A percentile compares a stretch with the other conserved stretches of the same genome.
These are phyloP conservation scores for Rhinolophus ferrumequinum DNA, from an alignment of 2,113 vertebrate species.

Conservation along the genomic window DNA sequence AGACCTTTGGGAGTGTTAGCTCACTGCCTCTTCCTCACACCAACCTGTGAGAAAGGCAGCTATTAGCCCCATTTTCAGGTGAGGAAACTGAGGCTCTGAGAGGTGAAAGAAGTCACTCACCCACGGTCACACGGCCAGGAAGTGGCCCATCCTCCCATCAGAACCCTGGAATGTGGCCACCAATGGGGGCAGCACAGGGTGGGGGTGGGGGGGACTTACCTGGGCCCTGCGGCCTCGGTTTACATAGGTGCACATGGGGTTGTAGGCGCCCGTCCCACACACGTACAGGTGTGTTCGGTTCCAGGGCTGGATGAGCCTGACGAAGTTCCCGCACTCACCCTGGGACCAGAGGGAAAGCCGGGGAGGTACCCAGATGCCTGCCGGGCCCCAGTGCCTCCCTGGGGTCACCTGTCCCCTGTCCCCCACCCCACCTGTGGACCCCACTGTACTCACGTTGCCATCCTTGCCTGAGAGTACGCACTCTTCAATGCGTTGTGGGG, in stretches of 20 bases:
- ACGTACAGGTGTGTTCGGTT: slow-evolving; percentile 99
- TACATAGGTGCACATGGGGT: slow-evolving; percentile 97
- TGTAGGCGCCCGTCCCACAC: slow-evolving; percentile 98
- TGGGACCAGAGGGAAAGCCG: slow-evolving; percentile 80
- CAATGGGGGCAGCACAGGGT: not conserved
- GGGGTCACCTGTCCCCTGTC: fast-evolving
- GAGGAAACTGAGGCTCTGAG: not conserved
- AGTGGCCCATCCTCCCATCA: slow-evolving; percentile 20
- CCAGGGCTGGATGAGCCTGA: slow-evolving; percentile 98
- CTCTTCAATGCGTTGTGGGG: slow-evolving; percentile 95
- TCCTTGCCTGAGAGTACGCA: slow-evolving; percentile 98
- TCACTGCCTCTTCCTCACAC: slow-evolving; percentile 50
- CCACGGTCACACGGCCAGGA: slow-evolving; percentile 39
- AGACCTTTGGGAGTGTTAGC: not conserved
- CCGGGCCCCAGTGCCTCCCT: not conserved
- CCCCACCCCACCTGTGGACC: fast-evolving
- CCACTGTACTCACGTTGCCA: slow-evolving; percentile 92
- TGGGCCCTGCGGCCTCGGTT: slow-evolving; percentile 97
- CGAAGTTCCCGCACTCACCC: slow-evolving; percentile 99
- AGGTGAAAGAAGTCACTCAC: slow-evolving; percentile 50
- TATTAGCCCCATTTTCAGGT: not conserved
- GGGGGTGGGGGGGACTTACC: slow-evolving; percentile 85
- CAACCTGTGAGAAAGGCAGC: slow-evolving; percentile 65
- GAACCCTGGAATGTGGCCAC: slow-evolving; percentile 35
- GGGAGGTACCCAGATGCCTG: not conserved